Percentiles rank a stretch among this genome's conserved stretches.
Conservation (phyloP, 2,113 vertebrate genomes). For the Phrynosoma blainvillii region DNA sequence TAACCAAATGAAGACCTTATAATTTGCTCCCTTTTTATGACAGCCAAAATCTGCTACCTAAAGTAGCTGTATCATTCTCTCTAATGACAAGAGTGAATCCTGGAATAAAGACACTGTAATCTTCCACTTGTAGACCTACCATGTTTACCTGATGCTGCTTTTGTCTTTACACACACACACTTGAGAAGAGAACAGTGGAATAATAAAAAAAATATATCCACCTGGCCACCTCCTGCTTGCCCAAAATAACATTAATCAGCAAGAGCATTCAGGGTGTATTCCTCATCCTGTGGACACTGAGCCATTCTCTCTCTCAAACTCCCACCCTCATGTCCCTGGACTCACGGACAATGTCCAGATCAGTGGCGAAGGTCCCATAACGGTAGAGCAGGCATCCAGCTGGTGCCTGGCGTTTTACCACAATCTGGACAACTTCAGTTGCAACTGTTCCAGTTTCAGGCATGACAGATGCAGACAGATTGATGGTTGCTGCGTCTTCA, state of each 20-base stretch:
- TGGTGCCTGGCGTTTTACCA: slow-evolving; percentile 87
- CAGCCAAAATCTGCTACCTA: too few species aligned
- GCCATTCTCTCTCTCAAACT: too few species aligned
- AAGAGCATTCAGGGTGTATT: not conserved
- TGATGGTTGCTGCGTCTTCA: not conserved
- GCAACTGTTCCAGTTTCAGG: slow-evolving; percentile 41
- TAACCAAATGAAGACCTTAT: too few species aligned
- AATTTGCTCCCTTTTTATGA: too few species aligned
- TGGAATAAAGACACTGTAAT: too few species aligned
- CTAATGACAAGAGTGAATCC: too few species aligned
- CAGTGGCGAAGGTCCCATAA: slow-evolving; percentile 87
- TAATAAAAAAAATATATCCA: too few species aligned
- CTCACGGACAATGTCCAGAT: slow-evolving; percentile 88
- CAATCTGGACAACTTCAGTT: slow-evolving; percentile 66
- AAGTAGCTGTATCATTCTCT: too few species aligned
- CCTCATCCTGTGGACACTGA: not conserved
- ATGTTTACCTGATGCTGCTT: too few species aligned
- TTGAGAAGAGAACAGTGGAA: too few species aligned
- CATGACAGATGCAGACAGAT: not conserved
- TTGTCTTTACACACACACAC: too few species aligned
- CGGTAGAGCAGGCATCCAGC: slow-evolving; percentile 85
- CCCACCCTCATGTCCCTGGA: slow-evolving; percentile 19
- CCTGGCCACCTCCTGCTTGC: not conserved
- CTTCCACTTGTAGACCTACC: too few species aligned
- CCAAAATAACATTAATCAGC: not conserved